Conservation (phyloP, 2,113 vertebrate genomes). For the Scalopus aquaticus region DNA sequence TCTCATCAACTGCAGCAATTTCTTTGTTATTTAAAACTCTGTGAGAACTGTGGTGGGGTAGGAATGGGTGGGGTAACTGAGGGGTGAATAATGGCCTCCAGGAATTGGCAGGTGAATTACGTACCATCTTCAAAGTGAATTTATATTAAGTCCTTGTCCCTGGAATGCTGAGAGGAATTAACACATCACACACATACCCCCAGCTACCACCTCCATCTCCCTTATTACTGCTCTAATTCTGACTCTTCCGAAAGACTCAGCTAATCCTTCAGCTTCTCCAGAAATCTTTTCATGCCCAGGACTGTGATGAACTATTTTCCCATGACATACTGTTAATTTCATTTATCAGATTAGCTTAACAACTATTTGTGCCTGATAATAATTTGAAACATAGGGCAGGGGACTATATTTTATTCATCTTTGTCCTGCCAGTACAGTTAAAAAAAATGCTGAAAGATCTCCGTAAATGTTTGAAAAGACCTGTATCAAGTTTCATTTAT, state of each 20-base stretch:
- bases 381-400: neutral
- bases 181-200: neutral
- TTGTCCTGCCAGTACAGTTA: neutral
- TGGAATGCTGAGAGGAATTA: neutral
- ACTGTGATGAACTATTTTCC: neutral
- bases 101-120: neutral
- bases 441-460: neutral
- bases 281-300: neutral
- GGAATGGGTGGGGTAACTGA: neutral
- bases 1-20: conserved; percentile 44
- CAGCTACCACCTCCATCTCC: accelerated
- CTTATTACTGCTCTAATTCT: neutral
- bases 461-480: neutral
- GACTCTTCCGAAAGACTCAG: neutral
- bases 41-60: neutral
- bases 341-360: neutral
- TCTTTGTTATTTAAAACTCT: neutral
- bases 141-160: neutral
- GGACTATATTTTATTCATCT: neutral
- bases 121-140: neutral
- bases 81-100: neutral
- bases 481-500: neutral
- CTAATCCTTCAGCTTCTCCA: neutral
- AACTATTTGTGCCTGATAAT: neutral
- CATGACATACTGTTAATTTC: neutral